phyloP scores from a whole-genome alignment of 2,888 invertebrate species.

The Hemistola chrysoprasaria region DNA sequence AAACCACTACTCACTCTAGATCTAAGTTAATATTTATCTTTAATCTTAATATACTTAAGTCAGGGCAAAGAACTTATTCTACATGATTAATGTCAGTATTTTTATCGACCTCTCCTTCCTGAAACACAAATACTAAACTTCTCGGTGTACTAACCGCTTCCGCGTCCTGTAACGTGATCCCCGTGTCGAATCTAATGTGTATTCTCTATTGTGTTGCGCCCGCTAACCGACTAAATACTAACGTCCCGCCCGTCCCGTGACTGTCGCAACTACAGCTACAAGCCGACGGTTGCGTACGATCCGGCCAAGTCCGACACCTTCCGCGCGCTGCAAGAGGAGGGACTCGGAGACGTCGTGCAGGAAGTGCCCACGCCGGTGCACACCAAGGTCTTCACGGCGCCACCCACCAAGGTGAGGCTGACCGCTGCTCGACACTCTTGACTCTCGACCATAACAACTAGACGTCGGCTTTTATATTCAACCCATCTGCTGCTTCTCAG shows the following conservation, averaged over 20 bases:
- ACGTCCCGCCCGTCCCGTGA: constrained; percentile 50
- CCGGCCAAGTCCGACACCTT: constrained; percentile 94
- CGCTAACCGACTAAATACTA: constrained; percentile 79
- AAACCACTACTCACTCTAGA: constrained; percentile 37
- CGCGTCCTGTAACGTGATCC: constrained; percentile 52
- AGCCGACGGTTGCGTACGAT: constrained; percentile 90
- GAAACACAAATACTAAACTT: constrained; percentile 78
- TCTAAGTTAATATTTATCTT: constrained; percentile 43
- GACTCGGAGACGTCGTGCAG: constrained; percentile 84
- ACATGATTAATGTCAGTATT: constrained; percentile 86
- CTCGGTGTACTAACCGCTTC: constrained; percentile 30
- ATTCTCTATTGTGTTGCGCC: constrained; percentile 69
- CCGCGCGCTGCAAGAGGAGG: constrained; percentile 92
- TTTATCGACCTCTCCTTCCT: constrained; percentile 93
- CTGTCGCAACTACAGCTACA: constrained; percentile 65
- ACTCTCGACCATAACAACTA: no score
- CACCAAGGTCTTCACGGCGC: constrained; percentile 89
- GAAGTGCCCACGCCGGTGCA: constrained; percentile 88
- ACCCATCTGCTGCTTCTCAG: no score
- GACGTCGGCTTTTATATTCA: no score
- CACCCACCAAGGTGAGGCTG: constrained; percentile 77
- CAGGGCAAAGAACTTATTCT: constrained; percentile 68
- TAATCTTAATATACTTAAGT: constrained; percentile 36
- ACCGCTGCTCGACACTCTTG: not conserved
- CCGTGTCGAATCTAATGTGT: constrained; percentile 59